A percentile compares a stretch with the other conserved stretches of the same genome.
These are phyloP conservation scores for Eulimnadia texana DNA, from an alignment of 1,140 invertebrate species.

Conservation along the genomic window DNA sequence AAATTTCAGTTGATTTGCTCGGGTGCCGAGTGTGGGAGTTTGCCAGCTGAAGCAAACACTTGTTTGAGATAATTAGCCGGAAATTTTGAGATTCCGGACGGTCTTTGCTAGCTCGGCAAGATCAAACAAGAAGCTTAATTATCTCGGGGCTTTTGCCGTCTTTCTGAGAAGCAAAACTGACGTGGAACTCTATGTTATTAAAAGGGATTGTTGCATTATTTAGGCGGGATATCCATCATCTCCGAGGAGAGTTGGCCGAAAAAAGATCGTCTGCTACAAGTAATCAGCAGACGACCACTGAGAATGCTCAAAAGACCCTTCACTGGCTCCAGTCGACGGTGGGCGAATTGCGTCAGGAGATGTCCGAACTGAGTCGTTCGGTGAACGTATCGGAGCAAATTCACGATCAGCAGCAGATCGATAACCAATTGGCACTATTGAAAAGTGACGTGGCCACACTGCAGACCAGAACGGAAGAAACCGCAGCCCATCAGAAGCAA, in stretches of 20 bases:
- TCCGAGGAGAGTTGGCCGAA: not conserved
- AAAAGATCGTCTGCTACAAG: not conserved
- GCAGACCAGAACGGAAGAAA: slow-evolving; percentile 6
- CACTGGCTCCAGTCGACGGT: slow-evolving; percentile 16
- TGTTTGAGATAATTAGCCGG: not conserved
- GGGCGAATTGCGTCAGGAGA: slow-evolving; percentile 12
- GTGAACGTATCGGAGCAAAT: slow-evolving; percentile 13
- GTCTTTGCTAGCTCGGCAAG: not conserved
- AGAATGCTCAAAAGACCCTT: slow-evolving; percentile 16
- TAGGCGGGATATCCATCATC: not conserved
- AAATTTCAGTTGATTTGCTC: too few relatives aligned
- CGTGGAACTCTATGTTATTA: too few relatives aligned
- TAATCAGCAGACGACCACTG: not conserved
- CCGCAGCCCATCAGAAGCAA: not conserved
- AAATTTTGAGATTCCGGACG: not conserved
- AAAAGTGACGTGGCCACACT: not conserved
- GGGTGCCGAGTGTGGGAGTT: too few relatives aligned
- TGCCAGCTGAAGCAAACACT: not conserved
- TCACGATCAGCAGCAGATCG: slow-evolving; percentile 10
- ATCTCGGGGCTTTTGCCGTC: too few relatives aligned
- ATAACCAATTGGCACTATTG: slow-evolving; percentile 4
- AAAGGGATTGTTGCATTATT: not conserved
- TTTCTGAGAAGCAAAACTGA: not conserved
- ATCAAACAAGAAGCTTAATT: not conserved
- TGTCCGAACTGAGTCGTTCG: slow-evolving; percentile 10